phyloP scores from a whole-genome alignment of 2,113 vertebrate genomes.

The Lanius collurio region DNA sequence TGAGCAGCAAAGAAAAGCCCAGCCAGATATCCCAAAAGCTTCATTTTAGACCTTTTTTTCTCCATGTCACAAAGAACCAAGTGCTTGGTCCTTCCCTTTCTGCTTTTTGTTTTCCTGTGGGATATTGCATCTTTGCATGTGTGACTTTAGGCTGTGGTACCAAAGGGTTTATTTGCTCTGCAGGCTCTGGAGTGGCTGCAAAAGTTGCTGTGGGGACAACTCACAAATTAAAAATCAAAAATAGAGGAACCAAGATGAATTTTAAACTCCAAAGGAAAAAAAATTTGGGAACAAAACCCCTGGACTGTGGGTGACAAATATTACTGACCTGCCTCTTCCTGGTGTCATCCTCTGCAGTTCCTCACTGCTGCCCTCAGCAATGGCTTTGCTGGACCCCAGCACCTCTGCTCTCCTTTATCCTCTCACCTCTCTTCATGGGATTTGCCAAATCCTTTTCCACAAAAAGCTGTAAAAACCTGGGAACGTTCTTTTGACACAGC shows the following conservation, averaged over 20 bases:
- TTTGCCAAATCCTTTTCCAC: not conserved
- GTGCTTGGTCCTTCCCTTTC: not conserved
- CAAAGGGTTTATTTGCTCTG: not conserved
- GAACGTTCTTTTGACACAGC: not conserved
- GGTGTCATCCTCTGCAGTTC: not conserved
- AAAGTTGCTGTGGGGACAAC: not conserved
- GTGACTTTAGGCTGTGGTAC: not conserved
- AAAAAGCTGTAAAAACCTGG: not conserved
- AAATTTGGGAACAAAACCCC: fast-evolving
- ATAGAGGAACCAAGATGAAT: not conserved
- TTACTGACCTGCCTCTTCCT: not conserved
- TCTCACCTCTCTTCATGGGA: not conserved
- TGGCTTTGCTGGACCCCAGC: not conserved
- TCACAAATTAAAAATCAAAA: not conserved
- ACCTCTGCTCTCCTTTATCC: not conserved
- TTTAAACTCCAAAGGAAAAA: not conserved
- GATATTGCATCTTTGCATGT: fast-evolving
- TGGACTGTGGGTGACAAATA: not conserved
- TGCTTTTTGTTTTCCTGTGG: not conserved
- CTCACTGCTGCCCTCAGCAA: not conserved
- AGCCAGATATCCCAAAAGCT: not conserved
- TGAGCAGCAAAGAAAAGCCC: not conserved
- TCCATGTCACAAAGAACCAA: not conserved
- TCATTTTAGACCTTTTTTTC: not conserved
- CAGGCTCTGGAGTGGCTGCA: not conserved